Evolutionary conservation across 2,888 invertebrate species (phyloP), one percentile per base, ranked within the genome.

Genomic region (Megaustenia siamemsis): DNA sequence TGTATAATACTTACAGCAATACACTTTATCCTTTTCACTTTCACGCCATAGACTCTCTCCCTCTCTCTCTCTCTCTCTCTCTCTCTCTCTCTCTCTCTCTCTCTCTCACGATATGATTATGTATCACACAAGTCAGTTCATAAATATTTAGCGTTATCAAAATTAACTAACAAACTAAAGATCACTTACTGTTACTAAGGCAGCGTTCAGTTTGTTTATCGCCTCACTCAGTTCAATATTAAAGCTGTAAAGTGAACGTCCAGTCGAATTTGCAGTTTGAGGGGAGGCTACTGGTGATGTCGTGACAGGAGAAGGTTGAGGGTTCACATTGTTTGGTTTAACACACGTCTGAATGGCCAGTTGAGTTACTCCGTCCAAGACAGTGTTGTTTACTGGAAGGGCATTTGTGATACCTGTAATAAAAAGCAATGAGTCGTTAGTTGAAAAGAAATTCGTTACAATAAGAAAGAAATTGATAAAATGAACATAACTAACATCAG

Each of bases 81-180:
- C 82, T 77, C 85, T 45, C 76, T 86, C 63, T 87, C 86, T 28
- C 86, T 88, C 66, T 86, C 78, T 56, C 87, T 28, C 12, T 78
- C 53, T 32, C 53, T 75, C 63, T 75, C 45, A 38, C 83, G 35
- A 43, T 75, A 68, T 76, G 79, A n/a, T 45, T 80, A 82, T 53
- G 73, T 32, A n/a, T n/a, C n/a, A n/a, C n/a, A n/a, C n/a, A n/a
- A n/a, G n/a, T n/a, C n/a, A n/a, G n/a, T n/a, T n/a, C n/a, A n/a
- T n/a, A n/a, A n/a, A n/a, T n/a, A n/a, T n/a, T n/a, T n/a, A n/a
- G n/a, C n/a, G n/a, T n/a, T n/a, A n/a, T n/a, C n/a, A n/a, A n/a
- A n/a, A n/a, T n/a, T n/a, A n/a, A n/a, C n/a, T n/a, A n/a, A n/a
- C n/a, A n/a, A n/a, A n/a, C n/a, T n/a, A n/a, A 49, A 49, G 10